Evolutionary conservation across 2,797 vertebrate species (phyloP), one percentile per base, ranked within the genome.

Genomic region (Semaprochilodus insignis): DNA sequence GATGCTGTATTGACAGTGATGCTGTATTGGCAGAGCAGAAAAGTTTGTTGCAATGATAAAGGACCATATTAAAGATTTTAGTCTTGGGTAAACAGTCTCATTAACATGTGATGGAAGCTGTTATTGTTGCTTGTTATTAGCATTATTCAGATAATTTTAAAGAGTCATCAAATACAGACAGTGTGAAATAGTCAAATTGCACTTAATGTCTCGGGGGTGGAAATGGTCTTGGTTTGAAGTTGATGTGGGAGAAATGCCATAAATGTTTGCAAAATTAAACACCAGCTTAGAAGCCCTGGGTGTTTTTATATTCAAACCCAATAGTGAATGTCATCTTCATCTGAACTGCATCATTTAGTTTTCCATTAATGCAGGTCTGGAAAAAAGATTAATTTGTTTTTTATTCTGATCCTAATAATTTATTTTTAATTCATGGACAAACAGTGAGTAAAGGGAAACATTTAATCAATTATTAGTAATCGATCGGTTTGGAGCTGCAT

Each of bases 1-100:
- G 51, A 69, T 81, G 69, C 59, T 44, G 69, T 65, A 85, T 81
- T 81, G 77, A 44, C 40, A 83, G 15, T 70, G 51, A 60, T 81
- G 69, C 59, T 44, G 69, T 65, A 85, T 81, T 81, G 77, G 67
- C 71, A 80, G 34, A 36, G 69, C 69, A 60, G 27, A 0, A 57
- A 84, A 48, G 48, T 55, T 25, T 15, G 59, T 55, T 25, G 0
- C 6, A 34, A 23, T 54, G 2, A 25, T 59, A 27, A 21, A 55
- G 6, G 44, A 48, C 11, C 44, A 70, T 6, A 76, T 36, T 17
- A 23, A 70, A 52, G 3, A 69, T 15, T 62, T 74, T 40, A 10
- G 52, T 54, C 52, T 54, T 19, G 52, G 17, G 44, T 0, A 54
- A 54, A 54, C 17, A 3, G 2, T 19, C 55, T 67, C 21, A 21